A percentile compares a stretch with the other conserved stretches of the same genome.
These are phyloP conservation scores for Gobio gobio DNA, from an alignment of 2,113 vertebrate species.

Conservation along the genomic window DNA sequence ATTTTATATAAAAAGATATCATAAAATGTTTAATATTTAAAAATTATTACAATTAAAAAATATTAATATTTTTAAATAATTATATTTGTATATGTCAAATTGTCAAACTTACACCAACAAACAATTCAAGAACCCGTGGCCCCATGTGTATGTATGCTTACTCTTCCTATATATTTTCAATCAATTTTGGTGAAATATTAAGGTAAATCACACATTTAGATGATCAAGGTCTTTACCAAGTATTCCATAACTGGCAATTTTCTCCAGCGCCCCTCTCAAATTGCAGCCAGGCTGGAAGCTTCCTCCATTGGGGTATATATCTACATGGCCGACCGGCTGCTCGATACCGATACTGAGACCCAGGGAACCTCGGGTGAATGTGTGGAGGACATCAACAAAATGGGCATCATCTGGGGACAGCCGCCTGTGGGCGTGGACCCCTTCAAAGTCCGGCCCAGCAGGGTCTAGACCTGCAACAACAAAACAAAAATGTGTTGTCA, in stretches of 20 bases:
- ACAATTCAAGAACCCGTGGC: background rate
- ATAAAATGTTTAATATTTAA: background rate
- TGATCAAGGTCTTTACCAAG: conserved; percentile 65
- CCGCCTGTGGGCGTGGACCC: conserved; percentile 83
- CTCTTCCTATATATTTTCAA: background rate
- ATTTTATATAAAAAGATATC: background rate
- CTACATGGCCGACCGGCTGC: conserved; percentile 92
- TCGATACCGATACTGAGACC: conserved; percentile 94
- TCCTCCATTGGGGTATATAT: conserved; percentile 96
- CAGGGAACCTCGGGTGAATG: conserved; percentile 86
- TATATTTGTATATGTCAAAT: conserved; percentile 1
- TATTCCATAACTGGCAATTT: conserved; percentile 73
- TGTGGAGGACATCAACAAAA: conserved; percentile 96
- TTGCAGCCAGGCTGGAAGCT: conserved; percentile 93
- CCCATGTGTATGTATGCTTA: background rate
- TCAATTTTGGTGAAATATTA: background rate
- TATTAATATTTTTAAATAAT: background rate
- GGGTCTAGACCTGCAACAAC: conserved; percentile 87
- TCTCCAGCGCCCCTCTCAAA: conserved; percentile 75
- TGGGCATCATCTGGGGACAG: conserved; percentile 92
- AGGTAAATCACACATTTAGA: background rate
- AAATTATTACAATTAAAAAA: too few species aligned
- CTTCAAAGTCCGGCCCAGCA: conserved; percentile 93
- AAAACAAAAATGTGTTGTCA: background rate
- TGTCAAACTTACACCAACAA: background rate